These are phyloP conservation scores for Cathartes aura DNA, from an alignment of 2,113 vertebrate species.

Conservation along the genomic window DNA sequence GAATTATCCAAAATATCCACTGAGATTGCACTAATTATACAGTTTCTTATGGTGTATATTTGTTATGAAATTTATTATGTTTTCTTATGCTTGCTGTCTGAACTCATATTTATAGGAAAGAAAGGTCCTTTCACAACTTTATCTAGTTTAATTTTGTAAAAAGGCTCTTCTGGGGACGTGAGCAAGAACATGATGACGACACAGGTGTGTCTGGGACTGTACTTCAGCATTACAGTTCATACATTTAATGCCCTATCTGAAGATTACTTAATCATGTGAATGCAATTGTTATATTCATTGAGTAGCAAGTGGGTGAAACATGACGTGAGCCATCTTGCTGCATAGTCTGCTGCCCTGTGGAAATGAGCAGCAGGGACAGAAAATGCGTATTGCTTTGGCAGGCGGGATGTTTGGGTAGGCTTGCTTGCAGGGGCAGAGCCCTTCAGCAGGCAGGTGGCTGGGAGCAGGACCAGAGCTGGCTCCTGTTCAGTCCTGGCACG, in stretches of 20 bases:
- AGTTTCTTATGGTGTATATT: not conserved
- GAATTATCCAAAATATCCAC: conserved; percentile 22
- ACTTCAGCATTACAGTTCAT: not conserved
- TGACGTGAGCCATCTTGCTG: not conserved
- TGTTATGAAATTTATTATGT: conserved; percentile 3
- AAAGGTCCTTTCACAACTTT: not conserved
- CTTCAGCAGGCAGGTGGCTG: not conserved
- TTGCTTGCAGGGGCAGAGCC: not conserved
- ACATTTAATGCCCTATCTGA: not conserved
- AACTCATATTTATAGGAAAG: not conserved
- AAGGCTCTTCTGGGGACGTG: not conserved
- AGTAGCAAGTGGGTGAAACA: not conserved
- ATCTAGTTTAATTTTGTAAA: not conserved
- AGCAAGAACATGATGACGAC: not conserved
- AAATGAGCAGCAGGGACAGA: not conserved
- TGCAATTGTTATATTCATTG: not conserved
- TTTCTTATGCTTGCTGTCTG: not conserved
- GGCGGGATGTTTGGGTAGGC: not conserved
- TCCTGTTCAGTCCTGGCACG: not conserved
- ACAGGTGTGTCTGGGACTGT: not conserved
- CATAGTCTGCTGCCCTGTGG: accelerated
- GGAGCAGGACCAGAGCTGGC: not conserved
- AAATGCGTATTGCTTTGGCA: accelerated
- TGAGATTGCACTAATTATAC: not conserved
- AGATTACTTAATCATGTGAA: not conserved